Evolutionary conservation across 1,140 invertebrate genomes (phyloP).

Genomic region (Protaetia brevitarsis): DNA sequence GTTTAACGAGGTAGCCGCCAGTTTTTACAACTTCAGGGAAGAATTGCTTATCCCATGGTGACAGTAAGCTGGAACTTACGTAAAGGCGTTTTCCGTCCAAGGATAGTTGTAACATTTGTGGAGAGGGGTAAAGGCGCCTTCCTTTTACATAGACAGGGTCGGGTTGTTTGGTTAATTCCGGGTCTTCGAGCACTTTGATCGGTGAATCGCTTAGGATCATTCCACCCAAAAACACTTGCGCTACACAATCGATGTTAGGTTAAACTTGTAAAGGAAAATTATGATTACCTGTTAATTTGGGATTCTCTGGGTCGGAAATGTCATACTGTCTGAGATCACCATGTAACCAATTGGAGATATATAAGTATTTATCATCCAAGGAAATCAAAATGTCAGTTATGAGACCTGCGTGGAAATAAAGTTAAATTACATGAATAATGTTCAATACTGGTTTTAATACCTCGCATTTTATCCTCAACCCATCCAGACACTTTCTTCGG

Average conservation of each 20-base stretch:
- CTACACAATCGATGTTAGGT: constrained; percentile 25
- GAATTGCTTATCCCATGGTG: constrained; percentile 86
- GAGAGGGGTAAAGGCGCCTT: constrained; percentile 73
- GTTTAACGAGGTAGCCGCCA: constrained; percentile 77
- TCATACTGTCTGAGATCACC: constrained; percentile 95
- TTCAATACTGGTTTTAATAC: too few species aligned
- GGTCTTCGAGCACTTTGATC: constrained; percentile 73
- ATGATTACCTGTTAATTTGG: constrained; percentile 66
- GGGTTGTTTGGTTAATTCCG: constrained; percentile 68
- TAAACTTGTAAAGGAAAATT: background rate
- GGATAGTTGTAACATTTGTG: constrained; percentile 96
- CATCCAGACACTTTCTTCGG: constrained; percentile 72
- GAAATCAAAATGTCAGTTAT: constrained; percentile 94
- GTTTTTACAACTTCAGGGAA: constrained; percentile 52
- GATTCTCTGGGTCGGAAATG: constrained; percentile 75
- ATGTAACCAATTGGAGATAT: constrained; percentile 90
- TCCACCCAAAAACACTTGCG: constrained; percentile 86
- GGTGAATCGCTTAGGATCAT: constrained; percentile 67
- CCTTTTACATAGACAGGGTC: constrained; percentile 74
- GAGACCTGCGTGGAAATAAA: too few species aligned
- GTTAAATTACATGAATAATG: too few species aligned
- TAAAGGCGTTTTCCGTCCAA: constrained; percentile 93
- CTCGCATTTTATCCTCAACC: constrained; percentile 29
- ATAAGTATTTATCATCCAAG: constrained; percentile 90
- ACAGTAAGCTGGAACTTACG: constrained; percentile 86